phyloP scores from a whole-genome alignment of 2,113 vertebrate genomes.

The Entelurus aequoreus region DNA sequence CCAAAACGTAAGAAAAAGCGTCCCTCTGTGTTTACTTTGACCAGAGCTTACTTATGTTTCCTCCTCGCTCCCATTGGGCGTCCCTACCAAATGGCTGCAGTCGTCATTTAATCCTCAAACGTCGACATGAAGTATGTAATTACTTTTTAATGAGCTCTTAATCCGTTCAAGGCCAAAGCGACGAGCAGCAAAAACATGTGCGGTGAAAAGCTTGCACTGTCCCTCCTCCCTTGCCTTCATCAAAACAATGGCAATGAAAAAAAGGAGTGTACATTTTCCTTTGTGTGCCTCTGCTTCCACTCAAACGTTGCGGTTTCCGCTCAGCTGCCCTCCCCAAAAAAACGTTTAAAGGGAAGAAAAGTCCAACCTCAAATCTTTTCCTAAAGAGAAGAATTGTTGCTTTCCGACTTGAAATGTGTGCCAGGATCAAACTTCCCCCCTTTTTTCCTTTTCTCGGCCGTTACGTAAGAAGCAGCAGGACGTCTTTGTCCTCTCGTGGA shows the following conservation, averaged over 20 bases:
- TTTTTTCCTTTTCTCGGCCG: neutral
- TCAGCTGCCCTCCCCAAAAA: neutral
- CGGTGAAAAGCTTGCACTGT: neutral
- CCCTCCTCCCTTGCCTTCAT: slow-evolving; percentile 6
- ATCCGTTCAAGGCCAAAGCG: slow-evolving; percentile 34
- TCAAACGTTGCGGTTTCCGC: neutral
- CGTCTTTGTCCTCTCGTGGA: neutral
- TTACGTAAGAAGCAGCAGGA: neutral
- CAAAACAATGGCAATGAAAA: neutral
- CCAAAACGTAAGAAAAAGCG: too few species aligned
- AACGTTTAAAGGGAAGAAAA: neutral
- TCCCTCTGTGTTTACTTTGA: too few species aligned
- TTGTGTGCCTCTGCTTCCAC: neutral
- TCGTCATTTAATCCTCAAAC: slow-evolving; percentile 2
- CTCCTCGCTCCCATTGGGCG: too few species aligned
- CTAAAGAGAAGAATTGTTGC: neutral
- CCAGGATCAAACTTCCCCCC: too few species aligned
- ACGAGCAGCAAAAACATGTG: neutral
- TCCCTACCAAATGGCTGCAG: neutral
- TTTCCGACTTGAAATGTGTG: neutral
- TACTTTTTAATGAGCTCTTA: slow-evolving; percentile 43
- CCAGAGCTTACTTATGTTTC: too few species aligned
- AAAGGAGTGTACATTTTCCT: neutral
- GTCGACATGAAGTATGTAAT: slow-evolving; percentile 26
- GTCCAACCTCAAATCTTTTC: neutral